Conservation (phyloP, 2,888 invertebrate species). For the Quadroppia sp. region DNA sequence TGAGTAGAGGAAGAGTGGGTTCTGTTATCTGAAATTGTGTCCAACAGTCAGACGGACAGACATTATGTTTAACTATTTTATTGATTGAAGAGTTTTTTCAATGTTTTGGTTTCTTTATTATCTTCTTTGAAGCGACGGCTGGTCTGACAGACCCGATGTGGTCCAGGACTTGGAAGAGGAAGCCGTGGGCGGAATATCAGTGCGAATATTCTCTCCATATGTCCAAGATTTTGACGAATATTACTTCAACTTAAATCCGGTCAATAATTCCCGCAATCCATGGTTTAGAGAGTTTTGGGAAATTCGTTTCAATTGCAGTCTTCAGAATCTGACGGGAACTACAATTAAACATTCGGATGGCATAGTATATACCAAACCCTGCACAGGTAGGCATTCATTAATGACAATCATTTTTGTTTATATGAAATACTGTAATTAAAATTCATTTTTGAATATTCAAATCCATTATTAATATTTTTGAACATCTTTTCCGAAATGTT, state of each 20-base stretch:
- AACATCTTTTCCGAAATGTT: no score
- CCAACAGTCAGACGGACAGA: not conserved
- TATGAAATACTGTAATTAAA: no score
- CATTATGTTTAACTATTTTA: not conserved
- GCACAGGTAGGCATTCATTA: slow-evolving; percentile 25
- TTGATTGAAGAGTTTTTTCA: not conserved
- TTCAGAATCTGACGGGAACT: slow-evolving; percentile 47
- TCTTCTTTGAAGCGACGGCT: slow-evolving; percentile 64
- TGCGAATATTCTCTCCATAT: slow-evolving; percentile 69
- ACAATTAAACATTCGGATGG: slow-evolving; percentile 30
- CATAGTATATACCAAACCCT: slow-evolving; percentile 31
- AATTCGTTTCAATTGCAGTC: slow-evolving; percentile 63
- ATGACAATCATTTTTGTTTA: no score
- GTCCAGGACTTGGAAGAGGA: slow-evolving; percentile 63
- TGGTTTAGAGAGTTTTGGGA: slow-evolving; percentile 75
- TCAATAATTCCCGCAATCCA: slow-evolving; percentile 65
- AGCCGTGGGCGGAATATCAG: slow-evolving; percentile 67
- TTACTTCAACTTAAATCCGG: slow-evolving; percentile 64
- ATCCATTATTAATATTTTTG: no score
- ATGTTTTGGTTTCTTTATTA: not conserved
- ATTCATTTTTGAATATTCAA: no score
- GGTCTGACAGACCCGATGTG: slow-evolving; percentile 70
- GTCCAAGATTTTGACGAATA: slow-evolving; percentile 63
- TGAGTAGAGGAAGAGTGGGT: no score
- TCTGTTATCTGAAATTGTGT: no score